Evolutionary conservation across 2,797 vertebrate genomes (phyloP), one percentile per base, ranked within the genome.

Genomic region (Peromyscus aztecus): DNA sequence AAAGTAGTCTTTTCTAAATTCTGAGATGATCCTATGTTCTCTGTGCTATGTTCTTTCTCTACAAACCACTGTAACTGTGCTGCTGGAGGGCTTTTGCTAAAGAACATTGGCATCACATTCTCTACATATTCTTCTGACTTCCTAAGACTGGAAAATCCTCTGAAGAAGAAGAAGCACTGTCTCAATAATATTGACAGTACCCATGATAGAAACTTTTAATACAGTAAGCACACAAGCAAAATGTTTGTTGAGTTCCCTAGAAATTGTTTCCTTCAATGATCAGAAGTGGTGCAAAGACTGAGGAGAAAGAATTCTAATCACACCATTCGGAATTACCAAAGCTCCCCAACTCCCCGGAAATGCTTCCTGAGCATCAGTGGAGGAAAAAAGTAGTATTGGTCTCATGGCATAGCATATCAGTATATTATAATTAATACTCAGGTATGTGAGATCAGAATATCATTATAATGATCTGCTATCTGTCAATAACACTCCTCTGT

Each of bases 231-330:
- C 8, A 67, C 8, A 76, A 27, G 61, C 49, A 85, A 95, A 57
- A 27, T 90, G 57, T 69, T 85, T 14, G 84, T 55, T 16, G 23
- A 73, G n/a, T 85, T 12, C 27, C 55, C 87, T 49, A 78, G n/a
- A 90, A 61, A 71, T 31, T 19, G 43, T 78, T 82, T 85, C 95
- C 46, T 85, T 90, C 49, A 83, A 73, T 78, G 24, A 93, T 57
- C 4, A 89, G 57, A 96, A 89, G 88, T 76, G 14, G 7, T 76
- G 2, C 43, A 89, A 57, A 85, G 40, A 90, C 27, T 88, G 29
- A 89, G 10, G 37, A 80, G 89, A 96, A 92, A 81, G 14, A 78
- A 14, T 85, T 46, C 16, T 59, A 87, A 80, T 65, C 11, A 37
- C 85, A 24, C n/a, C 67, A 90, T 55, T 73, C 57, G 94, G 52